These are phyloP conservation scores for Sphaeramia orbicularis DNA, from an alignment of 2,797 vertebrate species.

Conservation along the genomic window DNA sequence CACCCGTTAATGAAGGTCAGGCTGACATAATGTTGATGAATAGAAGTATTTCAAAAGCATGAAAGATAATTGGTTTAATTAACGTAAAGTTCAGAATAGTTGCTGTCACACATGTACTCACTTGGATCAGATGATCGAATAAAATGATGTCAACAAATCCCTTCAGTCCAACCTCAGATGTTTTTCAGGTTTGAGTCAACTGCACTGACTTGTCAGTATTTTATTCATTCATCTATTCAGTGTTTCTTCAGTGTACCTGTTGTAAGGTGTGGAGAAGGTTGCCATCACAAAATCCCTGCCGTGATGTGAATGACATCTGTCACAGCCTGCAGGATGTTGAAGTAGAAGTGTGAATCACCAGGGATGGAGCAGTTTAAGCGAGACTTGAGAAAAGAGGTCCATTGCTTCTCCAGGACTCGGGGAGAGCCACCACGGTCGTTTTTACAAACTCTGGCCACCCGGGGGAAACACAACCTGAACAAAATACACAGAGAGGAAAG, in stretches of 20 bases:
- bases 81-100: slow-evolving; percentile 44
- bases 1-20: slow-evolving; percentile 65
- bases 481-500: slow-evolving; percentile 1
- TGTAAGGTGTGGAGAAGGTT: slow-evolving; percentile 98
- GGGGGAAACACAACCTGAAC: slow-evolving; percentile 94
- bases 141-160: slow-evolving; percentile 13
- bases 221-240: neutral
- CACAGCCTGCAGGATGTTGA: slow-evolving; percentile 98
- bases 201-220: neutral
- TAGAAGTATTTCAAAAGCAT: slow-evolving; percentile 46
- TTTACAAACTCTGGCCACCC: slow-evolving; percentile 97
- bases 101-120: slow-evolving; percentile 24
- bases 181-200: rapidly evolving
- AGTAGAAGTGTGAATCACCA: slow-evolving; percentile 99
- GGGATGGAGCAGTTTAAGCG: slow-evolving; percentile 98
- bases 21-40: slow-evolving; percentile 57
- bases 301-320: slow-evolving; percentile 95
- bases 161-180: slow-evolving; percentile 1
- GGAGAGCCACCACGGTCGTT: slow-evolving; percentile 97
- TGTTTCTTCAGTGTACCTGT: slow-evolving; percentile 86
- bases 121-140: neutral
- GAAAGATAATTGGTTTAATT: slow-evolving; percentile 52
- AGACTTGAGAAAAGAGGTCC: slow-evolving; percentile 98
- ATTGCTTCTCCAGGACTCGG: slow-evolving; percentile 98
- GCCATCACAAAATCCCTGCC: slow-evolving; percentile 96